Base-by-base conservation (phyloP, 2,113 vertebrate species). In the Limanda limanda region DNA sequence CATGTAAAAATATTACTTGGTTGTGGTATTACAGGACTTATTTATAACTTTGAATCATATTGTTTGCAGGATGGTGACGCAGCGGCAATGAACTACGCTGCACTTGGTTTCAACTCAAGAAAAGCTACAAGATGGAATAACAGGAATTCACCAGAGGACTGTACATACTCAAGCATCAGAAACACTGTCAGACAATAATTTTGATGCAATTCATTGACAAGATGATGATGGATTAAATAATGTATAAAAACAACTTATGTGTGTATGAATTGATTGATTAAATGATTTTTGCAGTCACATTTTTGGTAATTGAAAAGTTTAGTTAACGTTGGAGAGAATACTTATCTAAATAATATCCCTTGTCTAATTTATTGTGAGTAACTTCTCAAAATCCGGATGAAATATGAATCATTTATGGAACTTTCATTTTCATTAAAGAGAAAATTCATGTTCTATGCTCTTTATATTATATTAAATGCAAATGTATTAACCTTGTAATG, bases 51-150 rank as follows among this genome's bases (percentile, higher is more conserved):
- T 45, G 17, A 3, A 24, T 74, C 48, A 4, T 48, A 12, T 56
- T 3, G 18, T 71, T 64, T 67, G 13, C 67, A 90, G 88, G 61
- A 62, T 21, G 60, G 3, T 48, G 70, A 63, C n/a, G 57, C 8
- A 2, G 11, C 0, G 0, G 59, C 31, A 18, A 0, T 82, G 0
- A 86, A 90, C 73, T 90, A 91, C 14, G 83, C 31, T 0, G 77
- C 78, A 0, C 75, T 91, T 68, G 47, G 83, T 20, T 90, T 91
- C 1, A 5, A 60, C 5, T 48, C 74, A 35, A 83, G 75, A 76
- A 71, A 66, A 61, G 10, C 55, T n/a, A 64, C 64, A 57, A 58
- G 75, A 76, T 25, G 20, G 52, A 70, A 27, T 4, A 82, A 37
- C 11, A 83, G 42, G 0, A 61, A 85, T 35, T 0, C 47, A 10